These are phyloP conservation scores for Muschampia plurimacula DNA, from an alignment of 2,888 invertebrate species.

Conservation along the genomic window DNA sequence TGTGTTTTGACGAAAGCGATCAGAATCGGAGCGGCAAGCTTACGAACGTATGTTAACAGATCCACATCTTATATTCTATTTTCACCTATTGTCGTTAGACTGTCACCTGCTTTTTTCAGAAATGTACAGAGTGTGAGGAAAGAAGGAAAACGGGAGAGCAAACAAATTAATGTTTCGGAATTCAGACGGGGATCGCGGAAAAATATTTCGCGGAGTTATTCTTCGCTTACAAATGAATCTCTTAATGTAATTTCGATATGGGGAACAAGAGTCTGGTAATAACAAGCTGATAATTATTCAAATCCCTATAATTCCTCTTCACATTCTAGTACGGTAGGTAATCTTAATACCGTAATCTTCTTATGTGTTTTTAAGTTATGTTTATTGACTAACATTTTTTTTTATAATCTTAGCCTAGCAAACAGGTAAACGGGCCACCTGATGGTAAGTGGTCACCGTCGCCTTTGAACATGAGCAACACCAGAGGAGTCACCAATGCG, in stretches of 20 bases:
- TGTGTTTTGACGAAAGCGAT: not conserved
- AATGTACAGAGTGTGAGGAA: constrained; percentile 45
- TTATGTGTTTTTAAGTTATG: too few relatives aligned
- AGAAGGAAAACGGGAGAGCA: constrained; percentile 49
- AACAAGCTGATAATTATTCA: constrained; percentile 2
- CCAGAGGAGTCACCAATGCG: too few relatives aligned
- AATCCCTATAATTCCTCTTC: not conserved
- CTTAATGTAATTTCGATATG: constrained; percentile 36
- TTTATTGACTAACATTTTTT: too few relatives aligned
- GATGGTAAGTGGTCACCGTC: too few relatives aligned
- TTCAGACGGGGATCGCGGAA: constrained; percentile 39
- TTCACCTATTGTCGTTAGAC: constrained; percentile 33
- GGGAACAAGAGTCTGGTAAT: constrained; percentile 12
- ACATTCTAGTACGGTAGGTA: too few relatives aligned
- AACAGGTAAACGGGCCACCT: too few relatives aligned
- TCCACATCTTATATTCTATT: constrained; percentile 20
- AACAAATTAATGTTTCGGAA: constrained; percentile 52
- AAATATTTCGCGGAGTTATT: constrained; percentile 43
- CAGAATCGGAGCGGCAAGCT: not conserved
- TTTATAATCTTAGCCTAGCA: too few relatives aligned
- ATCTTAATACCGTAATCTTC: too few relatives aligned
- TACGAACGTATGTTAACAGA: constrained; percentile 18
- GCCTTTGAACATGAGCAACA: too few relatives aligned
- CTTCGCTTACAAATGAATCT: constrained; percentile 29
- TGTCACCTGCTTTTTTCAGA: constrained; percentile 33